Conservation (phyloP, 2,797 vertebrate genomes). For the Betta splendens region DNA sequence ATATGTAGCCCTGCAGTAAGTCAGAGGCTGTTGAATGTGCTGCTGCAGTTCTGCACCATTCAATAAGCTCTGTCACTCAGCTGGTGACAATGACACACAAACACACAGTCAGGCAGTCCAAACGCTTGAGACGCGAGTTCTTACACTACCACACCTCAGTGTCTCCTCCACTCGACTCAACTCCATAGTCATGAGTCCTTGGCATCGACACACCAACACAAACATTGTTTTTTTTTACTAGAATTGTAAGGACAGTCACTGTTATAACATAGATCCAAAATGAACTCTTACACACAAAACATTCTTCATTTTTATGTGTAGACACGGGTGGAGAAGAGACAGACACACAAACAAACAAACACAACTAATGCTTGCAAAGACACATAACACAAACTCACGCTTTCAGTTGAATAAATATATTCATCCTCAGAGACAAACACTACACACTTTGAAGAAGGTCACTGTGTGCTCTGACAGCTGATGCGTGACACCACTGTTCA, state of each 20-base stretch:
- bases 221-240: no score
- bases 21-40: constrained; percentile 48
- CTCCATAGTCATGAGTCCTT: constrained; percentile 50
- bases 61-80: constrained; percentile 57
- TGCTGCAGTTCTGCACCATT: constrained; percentile 57
- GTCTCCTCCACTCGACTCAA: constrained; percentile 46
- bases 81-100: constrained; percentile 35
- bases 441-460: constrained; percentile 56
- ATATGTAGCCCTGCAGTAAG: constrained; percentile 26
- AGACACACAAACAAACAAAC: constrained; percentile 9
- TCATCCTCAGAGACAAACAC: constrained; percentile 27
- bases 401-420: constrained; percentile 23
- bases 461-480: constrained; percentile 49
- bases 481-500: constrained; percentile 48
- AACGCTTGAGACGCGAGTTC: constrained; percentile 52
- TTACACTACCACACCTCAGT: constrained; percentile 45
- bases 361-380: constrained; percentile 2
- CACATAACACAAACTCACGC: constrained; percentile 1
- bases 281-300: no score
- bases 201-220: constrained; percentile 8
- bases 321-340: constrained; percentile 1
- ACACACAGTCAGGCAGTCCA: constrained; percentile 13
- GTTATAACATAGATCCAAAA: no score
- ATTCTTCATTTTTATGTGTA: no score
- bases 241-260: no score